Evolutionary conservation across 2,113 vertebrate species (phyloP), one percentile per base, ranked within the genome.

Genomic region (Antigone vipio): DNA sequence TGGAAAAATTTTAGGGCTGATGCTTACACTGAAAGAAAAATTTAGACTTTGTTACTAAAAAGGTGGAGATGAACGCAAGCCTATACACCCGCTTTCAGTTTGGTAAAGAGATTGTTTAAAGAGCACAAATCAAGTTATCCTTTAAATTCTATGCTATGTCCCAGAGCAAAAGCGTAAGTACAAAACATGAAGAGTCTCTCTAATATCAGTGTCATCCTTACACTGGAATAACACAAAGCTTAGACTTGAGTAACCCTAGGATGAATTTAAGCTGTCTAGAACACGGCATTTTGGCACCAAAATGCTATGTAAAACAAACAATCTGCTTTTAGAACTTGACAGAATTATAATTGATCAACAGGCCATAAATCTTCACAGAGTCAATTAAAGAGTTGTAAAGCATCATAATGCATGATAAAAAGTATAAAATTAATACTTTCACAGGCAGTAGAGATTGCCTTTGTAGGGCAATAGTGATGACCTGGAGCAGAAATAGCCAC

Each of bases 311-410:
- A 72, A 85, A 88, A 86, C 53, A 85, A 88, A 86, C 53, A 79
- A 89, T n/a, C 34, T 53, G 11, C 75, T 93, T 92, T 63, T 78
- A 63, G 42, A 94, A 78, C 42, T 89, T 88, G 69, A 87, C 81
- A 96, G 80, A 85, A 66, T 55, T 67, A 58, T 67, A 88, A 91
- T 42, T 89, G 91, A 94, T 95, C 85, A 76, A 63, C 49, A 94
- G 85, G 78, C 38, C 58, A 67, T 91, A 96, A 97, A 95, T 95
- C 85, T 94, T 95, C 72, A 67, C n/a, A 40, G 23, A 73, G 18
- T 73, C 62, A 82, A 53, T 92, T 82, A 94, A 97, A 79, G 44
- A 96, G 80, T 50, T 88, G 50, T 88, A 90, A 95, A 95, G 66
- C 62, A 93, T 92, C 84, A 82, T 92, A 88, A 55, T 21, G 47